Conservation (phyloP, 2,888 invertebrate species). For the Plebejus anna region DNA sequence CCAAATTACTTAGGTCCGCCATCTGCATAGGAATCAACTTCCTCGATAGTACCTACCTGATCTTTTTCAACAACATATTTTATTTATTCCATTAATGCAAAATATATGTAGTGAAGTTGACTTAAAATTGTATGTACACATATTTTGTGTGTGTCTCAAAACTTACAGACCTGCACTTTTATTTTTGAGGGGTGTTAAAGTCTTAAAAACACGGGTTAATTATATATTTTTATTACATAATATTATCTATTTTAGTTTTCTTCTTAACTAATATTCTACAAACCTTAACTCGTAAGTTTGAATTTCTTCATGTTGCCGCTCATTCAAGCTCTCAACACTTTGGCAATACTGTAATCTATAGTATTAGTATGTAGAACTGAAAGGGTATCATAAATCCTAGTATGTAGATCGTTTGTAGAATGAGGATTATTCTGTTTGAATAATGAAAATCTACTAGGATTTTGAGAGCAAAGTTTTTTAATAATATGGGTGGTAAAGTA, state of each 20-base stretch:
- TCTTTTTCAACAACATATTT: background rate
- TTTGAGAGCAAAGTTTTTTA: background rate
- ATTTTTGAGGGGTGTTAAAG: constrained; percentile 5
- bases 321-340: constrained; percentile 3
- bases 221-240: constrained; percentile 21
- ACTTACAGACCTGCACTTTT: constrained; percentile 23
- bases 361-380: background rate
- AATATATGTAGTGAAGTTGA: background rate
- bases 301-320: background rate
- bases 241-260: constrained; percentile 16
- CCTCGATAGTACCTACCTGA: background rate
- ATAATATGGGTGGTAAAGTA: background rate
- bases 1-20: no score
- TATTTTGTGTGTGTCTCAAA: background rate
- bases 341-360: constrained; percentile 4
- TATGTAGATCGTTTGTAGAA: background rate
- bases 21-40: no score
- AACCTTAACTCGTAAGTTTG: background rate
- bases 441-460: background rate
- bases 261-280: background rate
- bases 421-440: background rate
- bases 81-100: background rate
- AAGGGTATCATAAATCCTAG: background rate
- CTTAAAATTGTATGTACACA: background rate
- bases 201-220: constrained; percentile 27